Evolutionary conservation across 1,140 invertebrate genomes (phyloP).

Genomic region (Drosophila punjabiensis): DNA sequence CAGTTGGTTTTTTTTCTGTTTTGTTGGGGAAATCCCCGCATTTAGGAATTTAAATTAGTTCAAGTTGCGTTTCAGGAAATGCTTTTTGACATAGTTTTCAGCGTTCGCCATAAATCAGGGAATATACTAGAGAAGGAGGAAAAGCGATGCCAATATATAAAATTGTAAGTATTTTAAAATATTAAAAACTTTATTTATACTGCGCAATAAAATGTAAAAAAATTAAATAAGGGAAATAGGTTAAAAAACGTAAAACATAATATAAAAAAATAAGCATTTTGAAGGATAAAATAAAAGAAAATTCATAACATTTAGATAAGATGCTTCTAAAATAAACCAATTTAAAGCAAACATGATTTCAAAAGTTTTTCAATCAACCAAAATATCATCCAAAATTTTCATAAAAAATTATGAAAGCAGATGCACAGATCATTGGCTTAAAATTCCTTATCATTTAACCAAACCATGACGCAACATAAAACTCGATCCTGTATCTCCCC

Average conservation of each 20-base stretch:
- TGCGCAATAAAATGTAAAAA: neutral
- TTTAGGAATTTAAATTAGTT: conserved; percentile 81
- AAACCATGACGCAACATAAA: conserved; percentile 26
- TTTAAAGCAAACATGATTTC: neutral
- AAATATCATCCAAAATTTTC: too few relatives aligned
- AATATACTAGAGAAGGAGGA: neutral
- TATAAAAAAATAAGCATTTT: neutral
- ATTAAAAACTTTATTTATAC: neutral
- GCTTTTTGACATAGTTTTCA: conserved; percentile 75
- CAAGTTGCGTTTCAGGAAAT: conserved; percentile 68
- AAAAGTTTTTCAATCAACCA: neutral
- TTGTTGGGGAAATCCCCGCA: conserved; percentile 37
- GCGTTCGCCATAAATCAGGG: conserved; percentile 60
- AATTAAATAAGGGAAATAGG: neutral
- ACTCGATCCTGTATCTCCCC: neutral
- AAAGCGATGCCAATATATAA: neutral
- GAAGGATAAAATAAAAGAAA: neutral
- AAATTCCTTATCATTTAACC: conserved; percentile 1
- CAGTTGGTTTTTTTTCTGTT: conserved; percentile 39
- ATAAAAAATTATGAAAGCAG: neutral
- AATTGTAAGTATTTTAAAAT: neutral
- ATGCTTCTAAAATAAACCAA: neutral
- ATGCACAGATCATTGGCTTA: neutral
- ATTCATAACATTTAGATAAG: neutral
- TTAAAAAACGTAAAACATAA: rapidly evolving